Conservation (phyloP, 2,888 invertebrate species). For the Lydus trimaculatus region DNA sequence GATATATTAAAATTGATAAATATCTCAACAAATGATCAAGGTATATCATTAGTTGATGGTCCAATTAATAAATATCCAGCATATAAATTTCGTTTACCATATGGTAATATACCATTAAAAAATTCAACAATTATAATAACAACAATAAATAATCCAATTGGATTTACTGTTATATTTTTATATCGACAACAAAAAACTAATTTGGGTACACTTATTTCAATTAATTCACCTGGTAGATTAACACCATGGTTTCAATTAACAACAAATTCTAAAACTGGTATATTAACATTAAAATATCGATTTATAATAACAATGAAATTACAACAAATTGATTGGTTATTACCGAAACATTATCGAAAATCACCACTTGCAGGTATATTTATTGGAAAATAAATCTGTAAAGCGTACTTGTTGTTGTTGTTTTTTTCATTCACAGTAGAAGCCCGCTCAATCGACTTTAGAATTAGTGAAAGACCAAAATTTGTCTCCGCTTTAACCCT, state of each 20-base stretch:
- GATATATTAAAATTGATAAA: constrained; percentile 59
- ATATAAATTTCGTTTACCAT: constrained; percentile 60
- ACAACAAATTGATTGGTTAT: constrained; percentile 57
- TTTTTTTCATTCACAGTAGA: too few relatives aligned
- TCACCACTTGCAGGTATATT: constrained; percentile 57
- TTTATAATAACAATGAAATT: constrained; percentile 52
- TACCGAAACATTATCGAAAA: constrained; percentile 57
- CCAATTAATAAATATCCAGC: constrained; percentile 59
- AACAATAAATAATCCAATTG: constrained; percentile 53
- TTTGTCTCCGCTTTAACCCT: too few relatives aligned
- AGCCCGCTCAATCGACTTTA: too few relatives aligned
- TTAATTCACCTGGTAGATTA: constrained; percentile 60
- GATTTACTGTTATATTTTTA: constrained; percentile 59
- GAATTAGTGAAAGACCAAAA: too few relatives aligned
- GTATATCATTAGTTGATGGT: constrained; percentile 59
- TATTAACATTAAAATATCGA: constrained; percentile 57
- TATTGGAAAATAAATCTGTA: neutral
- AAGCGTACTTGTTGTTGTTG: too few relatives aligned
- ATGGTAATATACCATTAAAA: constrained; percentile 57
- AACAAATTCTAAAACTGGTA: constrained; percentile 58
- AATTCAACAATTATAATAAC: constrained; percentile 56
- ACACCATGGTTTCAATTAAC: constrained; percentile 61
- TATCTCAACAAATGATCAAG: constrained; percentile 58
- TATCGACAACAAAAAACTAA: constrained; percentile 60
- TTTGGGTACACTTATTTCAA: constrained; percentile 58